These are phyloP conservation scores for Drosophila aldrichi DNA, from an alignment of 2,888 invertebrate species.

Conservation along the genomic window DNA sequence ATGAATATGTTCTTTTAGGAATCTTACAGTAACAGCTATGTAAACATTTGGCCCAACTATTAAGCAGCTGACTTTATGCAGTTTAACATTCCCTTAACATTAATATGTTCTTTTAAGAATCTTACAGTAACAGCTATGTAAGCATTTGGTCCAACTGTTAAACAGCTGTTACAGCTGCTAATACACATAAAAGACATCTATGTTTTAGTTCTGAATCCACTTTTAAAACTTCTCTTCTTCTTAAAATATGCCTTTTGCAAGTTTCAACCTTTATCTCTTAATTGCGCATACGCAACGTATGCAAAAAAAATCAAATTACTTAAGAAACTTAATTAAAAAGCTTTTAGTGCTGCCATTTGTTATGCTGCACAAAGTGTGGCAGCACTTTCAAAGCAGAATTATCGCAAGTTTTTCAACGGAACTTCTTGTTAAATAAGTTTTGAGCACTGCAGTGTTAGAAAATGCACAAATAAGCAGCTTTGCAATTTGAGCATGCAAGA, in stretches of 20 bases:
- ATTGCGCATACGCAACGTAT: background rate
- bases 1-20: too few relatives aligned
- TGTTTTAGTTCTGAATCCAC: too few relatives aligned
- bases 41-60: too few relatives aligned
- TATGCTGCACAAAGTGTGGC: background rate
- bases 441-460: background rate
- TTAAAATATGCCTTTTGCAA: background rate
- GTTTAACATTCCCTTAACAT: background rate
- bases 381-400: background rate
- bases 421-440: background rate
- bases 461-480: background rate
- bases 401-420: background rate
- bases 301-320: background rate
- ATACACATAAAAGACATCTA: too few relatives aligned
- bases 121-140: background rate
- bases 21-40: too few relatives aligned
- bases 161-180: too few relatives aligned
- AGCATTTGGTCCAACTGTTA: background rate
- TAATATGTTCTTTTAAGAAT: background rate
- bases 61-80: too few relatives aligned
- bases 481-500: background rate
- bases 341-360: constrained; percentile 9
- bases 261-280: background rate
- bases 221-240: too few relatives aligned
- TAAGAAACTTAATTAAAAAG: constrained; percentile 5